Evolutionary conservation across 2,888 invertebrate species (phyloP).

Genomic region (Meiosimyza decipiens): DNA sequence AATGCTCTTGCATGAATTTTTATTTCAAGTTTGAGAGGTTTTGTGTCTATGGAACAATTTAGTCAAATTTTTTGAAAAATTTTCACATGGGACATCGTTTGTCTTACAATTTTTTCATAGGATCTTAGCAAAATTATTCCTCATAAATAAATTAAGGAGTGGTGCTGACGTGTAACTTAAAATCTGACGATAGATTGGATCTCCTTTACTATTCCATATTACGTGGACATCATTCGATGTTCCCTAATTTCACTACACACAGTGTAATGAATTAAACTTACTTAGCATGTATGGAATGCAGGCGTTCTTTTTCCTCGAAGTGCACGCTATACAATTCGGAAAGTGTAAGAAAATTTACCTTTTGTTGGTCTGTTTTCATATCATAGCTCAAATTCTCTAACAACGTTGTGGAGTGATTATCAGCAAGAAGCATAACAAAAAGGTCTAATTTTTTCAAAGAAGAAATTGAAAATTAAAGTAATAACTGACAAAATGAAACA

Average conservation of each 20-base stretch:
- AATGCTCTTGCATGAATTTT: too few species aligned
- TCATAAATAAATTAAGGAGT: neutral
- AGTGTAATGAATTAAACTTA: slow-evolving; percentile 41
- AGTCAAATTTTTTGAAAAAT: too few species aligned
- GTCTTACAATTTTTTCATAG: neutral
- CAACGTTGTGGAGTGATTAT: slow-evolving; percentile 51
- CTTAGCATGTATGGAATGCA: slow-evolving; percentile 57
- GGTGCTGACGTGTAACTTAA: neutral
- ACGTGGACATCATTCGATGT: too few species aligned
- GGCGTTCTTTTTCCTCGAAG: slow-evolving; percentile 53
- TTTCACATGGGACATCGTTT: neutral
- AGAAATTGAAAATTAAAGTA: neutral
- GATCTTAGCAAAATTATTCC: neutral
- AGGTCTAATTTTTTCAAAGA: slow-evolving; percentile 50
- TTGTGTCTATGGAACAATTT: too few species aligned
- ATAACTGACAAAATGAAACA: too few species aligned
- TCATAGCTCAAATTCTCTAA: slow-evolving; percentile 58
- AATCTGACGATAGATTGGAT: too few species aligned
- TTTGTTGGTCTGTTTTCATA: slow-evolving; percentile 61
- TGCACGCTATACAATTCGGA: slow-evolving; percentile 63
- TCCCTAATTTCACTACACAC: neutral
- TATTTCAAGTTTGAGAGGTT: too few species aligned
- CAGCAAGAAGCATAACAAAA: slow-evolving; percentile 59
- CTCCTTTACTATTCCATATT: too few species aligned
- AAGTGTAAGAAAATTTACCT: slow-evolving; percentile 61